phyloP scores from a whole-genome alignment of 2,888 invertebrate species.

The Smittia sp. region DNA sequence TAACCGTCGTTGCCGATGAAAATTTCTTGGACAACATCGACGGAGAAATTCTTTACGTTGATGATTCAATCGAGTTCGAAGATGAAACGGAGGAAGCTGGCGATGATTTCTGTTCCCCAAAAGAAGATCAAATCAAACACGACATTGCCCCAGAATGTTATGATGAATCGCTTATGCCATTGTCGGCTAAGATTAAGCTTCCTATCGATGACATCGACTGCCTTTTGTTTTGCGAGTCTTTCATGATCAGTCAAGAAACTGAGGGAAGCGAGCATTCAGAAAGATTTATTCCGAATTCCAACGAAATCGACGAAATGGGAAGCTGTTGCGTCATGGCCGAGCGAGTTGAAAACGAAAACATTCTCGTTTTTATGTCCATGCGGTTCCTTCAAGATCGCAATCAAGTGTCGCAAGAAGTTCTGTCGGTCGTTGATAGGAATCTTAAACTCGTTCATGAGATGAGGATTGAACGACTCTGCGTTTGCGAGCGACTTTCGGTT shows the following conservation, averaged over 20 bases:
- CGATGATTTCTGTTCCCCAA: too few species aligned
- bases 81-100: background rate
- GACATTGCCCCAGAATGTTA: background rate
- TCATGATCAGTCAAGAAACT: background rate
- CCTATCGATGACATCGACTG: conserved; percentile 7
- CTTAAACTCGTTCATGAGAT: conserved; percentile 42
- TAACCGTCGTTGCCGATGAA: background rate
- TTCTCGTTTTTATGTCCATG: conserved; percentile 39
- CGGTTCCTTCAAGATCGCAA: conserved; percentile 39
- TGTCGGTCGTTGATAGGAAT: conserved; percentile 37
- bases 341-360: conserved; percentile 17
- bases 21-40: conserved; percentile 1
- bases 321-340: conserved; percentile 38
- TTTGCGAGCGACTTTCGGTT: conserved; percentile 24
- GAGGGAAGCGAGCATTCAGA: background rate
- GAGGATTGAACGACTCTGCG: conserved; percentile 38
- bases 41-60: background rate
- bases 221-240: conserved; percentile 1
- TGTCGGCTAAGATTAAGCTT: background rate
- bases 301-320: conserved; percentile 33
- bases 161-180: background rate
- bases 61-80: background rate
- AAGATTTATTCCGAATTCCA: background rate
- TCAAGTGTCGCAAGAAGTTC: conserved; percentile 13
- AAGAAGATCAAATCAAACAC: background rate